Evolutionary conservation across 2,113 vertebrate genomes (phyloP), one percentile per base, ranked within the genome.

Genomic region (Eleginops maclovinus): DNA sequence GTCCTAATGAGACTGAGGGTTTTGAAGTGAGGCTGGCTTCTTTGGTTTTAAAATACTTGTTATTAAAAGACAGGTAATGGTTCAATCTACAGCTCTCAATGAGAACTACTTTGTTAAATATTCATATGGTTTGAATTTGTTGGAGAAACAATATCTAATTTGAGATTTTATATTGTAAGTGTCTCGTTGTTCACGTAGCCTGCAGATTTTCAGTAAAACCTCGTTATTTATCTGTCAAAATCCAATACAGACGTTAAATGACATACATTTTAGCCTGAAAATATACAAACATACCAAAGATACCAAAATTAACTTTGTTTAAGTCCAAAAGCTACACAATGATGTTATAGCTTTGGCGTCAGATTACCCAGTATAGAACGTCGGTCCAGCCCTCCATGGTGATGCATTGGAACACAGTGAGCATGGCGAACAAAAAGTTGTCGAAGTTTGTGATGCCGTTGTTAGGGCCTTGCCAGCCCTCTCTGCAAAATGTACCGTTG

Each of bases 311-410:
- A 36, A 36, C 31, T 36, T 36, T 31, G 28, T 31, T 31, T 31
- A 31, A 3, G 28, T 31, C 28, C 28, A 31, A 31, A 31, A 31
- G 28, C 28, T 31, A 4, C 28, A 31, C 28, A n/a, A n/a, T n/a
- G n/a, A n/a, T n/a, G n/a, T n/a, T n/a, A n/a, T n/a, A n/a, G n/a
- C n/a, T n/a, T n/a, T n/a, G n/a, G n/a, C 1, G 31, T 19, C 26
- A 64, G n/a, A 65, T 88, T 92, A 99, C 98, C 98, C 98, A 99
- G 93, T 99, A 99, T 11, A 99, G 94, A 51, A 99, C 97, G 4
- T 99, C 98, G 0, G 97, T 99, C 98, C 98, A 99, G 36, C 98
- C 98, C 88, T 99, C 98, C 98, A 99, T 99, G 71, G 98, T 99
- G 91, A 99, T 99, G 70, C 98, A 99, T 94, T 99, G 98, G 91